Evolutionary conservation across 1,140 invertebrate genomes (phyloP), one percentile per base, ranked within the genome.

Genomic region (Tetramorium parvispinum): DNA sequence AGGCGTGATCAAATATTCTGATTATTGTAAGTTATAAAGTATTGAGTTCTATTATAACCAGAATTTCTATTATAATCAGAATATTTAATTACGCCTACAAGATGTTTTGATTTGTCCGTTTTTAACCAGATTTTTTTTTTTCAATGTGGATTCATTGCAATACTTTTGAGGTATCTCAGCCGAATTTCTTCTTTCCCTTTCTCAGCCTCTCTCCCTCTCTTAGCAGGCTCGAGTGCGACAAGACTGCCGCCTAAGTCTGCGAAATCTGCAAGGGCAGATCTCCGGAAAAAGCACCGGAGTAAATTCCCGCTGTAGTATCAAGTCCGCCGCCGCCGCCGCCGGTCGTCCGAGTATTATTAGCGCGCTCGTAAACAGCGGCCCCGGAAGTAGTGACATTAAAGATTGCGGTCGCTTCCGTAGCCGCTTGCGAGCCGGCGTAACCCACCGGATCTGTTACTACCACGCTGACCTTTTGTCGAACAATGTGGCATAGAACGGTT

Each of bases 301-400:
- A 82, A 82, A 82, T 82, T 51, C 27, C 5, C 46, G 8, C n/a
- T 57, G 21, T 73, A 18, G 43, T 59, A 73, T 32, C 66, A 55
- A 82, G 32, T 81, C 61, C n/a, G 40, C 57, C 63, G 32, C 32
- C 21, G 78, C 32, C 32, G 32, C 27, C 49, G 78, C 63, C 63
- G 46, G 46, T 70, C 49, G 66, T 46, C 27, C 27, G 82, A 63
- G 57, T 77, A 85, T 85, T 85, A 76, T 76, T 85, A 85, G 75
- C 73, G 82, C 66, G 57, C 82, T 76, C 75, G 10, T 87, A 68
- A 37, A 75, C 78, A 79, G 51, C 85, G 40, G 63, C 11, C 46
- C 77, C 86, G 87, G 87, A 88, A 88, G 86, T 87, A 87, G 86
- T 87, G 87, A 88, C 87, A 88, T 88, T 88, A 87, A 76, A 85